These are phyloP conservation scores for Intellagama lesueurii DNA, from an alignment of 2,797 vertebrate genomes.

Conservation along the genomic window DNA sequence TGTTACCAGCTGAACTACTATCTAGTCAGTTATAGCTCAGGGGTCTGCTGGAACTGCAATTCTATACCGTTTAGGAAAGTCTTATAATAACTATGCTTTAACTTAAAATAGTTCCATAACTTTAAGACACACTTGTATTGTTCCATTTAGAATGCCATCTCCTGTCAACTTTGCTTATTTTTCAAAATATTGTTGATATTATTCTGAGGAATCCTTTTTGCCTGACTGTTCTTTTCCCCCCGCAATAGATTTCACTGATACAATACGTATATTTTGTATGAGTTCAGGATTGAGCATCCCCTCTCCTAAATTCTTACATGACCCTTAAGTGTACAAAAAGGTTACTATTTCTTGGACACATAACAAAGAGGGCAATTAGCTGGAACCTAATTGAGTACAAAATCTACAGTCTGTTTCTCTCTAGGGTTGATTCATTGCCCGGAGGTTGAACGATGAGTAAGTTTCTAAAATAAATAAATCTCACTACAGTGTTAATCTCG, in stretches of 20 bases:
- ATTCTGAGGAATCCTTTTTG: neutral
- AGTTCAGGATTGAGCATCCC: neutral
- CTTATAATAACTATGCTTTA: neutral
- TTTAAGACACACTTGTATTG: neutral
- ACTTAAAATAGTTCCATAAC: neutral
- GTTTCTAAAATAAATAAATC: constrained; percentile 65
- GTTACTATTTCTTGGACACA: constrained; percentile 11
- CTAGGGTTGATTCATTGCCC: constrained; percentile 58
- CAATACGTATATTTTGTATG: neutral
- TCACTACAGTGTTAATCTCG: constrained; percentile 67
- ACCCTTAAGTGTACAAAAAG: constrained; percentile 27
- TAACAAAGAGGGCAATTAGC: constrained; percentile 44
- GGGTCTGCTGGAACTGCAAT: neutral
- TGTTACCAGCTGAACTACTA: neutral
- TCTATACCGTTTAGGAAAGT: neutral
- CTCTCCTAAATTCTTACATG: neutral
- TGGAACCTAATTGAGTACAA: constrained; percentile 48
- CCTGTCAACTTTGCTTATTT: neutral
- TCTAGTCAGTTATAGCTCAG: neutral
- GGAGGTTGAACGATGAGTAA: constrained; percentile 60
- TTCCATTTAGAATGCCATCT: neutral
- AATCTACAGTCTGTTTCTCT: constrained; percentile 38
- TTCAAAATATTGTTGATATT: neutral
- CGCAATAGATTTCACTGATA: neutral
- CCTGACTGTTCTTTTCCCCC: neutral